Conservation (phyloP, 2,113 vertebrate genomes). For the Myiagra hebetior region DNA sequence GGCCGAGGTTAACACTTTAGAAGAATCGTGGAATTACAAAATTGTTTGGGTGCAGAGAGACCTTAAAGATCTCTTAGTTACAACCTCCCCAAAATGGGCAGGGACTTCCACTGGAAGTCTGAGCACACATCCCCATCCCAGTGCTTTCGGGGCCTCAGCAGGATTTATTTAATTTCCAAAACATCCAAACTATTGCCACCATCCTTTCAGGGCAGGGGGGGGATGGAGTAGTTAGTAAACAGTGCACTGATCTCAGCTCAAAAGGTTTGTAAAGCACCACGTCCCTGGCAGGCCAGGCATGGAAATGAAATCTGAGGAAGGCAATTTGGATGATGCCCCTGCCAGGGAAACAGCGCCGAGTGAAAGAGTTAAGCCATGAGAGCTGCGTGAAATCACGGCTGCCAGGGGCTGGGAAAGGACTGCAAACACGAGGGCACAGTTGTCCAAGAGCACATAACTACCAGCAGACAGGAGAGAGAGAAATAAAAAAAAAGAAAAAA, state of each 20-base stretch:
- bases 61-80: not conserved
- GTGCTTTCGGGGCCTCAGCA: not conserved
- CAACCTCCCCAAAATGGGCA: not conserved
- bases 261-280: not conserved
- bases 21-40: not conserved
- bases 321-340: not conserved
- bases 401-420: not conserved
- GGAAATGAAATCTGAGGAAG: not conserved
- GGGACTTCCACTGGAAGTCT: not conserved
- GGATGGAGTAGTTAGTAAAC: not conserved
- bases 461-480: rapidly evolving
- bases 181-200: not conserved
- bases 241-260: not conserved
- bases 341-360: not conserved
- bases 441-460: not conserved
- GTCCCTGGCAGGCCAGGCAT: not conserved
- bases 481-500: too few relatives aligned
- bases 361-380: not conserved
- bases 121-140: not conserved
- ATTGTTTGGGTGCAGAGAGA: not conserved
- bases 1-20: not conserved
- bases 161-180: not conserved
- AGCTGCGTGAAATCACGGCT: not conserved
- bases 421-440: not conserved
- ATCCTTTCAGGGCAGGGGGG: not conserved